Evolutionary conservation across 2,888 invertebrate genomes (phyloP).

Genomic region (Dynastes maya): DNA sequence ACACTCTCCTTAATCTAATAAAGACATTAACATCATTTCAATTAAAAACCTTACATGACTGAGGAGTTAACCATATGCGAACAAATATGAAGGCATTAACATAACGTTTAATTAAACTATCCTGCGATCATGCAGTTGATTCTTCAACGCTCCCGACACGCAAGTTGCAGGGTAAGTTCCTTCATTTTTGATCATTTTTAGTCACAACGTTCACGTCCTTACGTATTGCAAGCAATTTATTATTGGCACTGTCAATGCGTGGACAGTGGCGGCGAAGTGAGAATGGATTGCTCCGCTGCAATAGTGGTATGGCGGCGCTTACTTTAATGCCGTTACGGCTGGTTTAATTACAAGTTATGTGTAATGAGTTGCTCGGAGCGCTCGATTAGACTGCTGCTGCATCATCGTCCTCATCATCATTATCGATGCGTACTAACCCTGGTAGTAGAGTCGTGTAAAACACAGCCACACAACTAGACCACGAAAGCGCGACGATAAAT

Average conservation of each 20-base stretch:
- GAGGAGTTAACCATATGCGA: too few relatives aligned
- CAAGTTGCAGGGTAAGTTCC: conserved; percentile 2
- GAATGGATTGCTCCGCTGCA: conserved; percentile 31
- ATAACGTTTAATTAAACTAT: conserved; percentile 4
- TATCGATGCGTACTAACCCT: conserved; percentile 19
- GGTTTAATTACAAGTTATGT: conserved; percentile 45
- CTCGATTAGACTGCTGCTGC: conserved; percentile 14
- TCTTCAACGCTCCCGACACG: not conserved
- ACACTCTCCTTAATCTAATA: too few relatives aligned
- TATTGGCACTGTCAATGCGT: conserved; percentile 20
- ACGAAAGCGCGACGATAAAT: conserved; percentile 4
- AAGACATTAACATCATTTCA: not conserved
- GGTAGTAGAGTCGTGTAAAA: not conserved
- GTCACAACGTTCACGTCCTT: not conserved
- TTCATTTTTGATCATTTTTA: conserved; percentile 5
- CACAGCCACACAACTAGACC: conserved; percentile 14
- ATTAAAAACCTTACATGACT: too few relatives aligned
- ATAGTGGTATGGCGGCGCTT: conserved; percentile 38
- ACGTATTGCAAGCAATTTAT: conserved; percentile 22
- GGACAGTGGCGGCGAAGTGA: conserved; percentile 2
- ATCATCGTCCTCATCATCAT: conserved; percentile 33
- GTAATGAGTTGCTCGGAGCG: conserved; percentile 41
- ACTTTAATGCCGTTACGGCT: conserved; percentile 28
- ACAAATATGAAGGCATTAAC: not conserved
- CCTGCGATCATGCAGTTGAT: not conserved